phyloP scores from a whole-genome alignment of 2,797 vertebrate species.

The Poeciliopsis paucimaculata region DNA sequence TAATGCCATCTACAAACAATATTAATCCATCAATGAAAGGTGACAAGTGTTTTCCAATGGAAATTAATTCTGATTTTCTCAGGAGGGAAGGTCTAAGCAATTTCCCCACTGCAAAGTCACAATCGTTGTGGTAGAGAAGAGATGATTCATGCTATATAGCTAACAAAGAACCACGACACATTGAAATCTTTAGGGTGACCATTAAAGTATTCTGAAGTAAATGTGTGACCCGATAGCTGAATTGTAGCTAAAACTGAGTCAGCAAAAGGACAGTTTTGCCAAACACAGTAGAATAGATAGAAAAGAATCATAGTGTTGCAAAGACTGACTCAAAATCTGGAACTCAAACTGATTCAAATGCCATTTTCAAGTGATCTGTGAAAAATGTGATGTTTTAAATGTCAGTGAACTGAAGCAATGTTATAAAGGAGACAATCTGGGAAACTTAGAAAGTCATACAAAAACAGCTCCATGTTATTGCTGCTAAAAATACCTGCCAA shows the following conservation, averaged over 20 bases:
- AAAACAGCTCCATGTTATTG: background rate
- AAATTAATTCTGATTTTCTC: background rate
- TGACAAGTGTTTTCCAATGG: background rate
- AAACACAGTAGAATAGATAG: background rate
- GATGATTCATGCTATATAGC: background rate
- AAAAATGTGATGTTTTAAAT: background rate
- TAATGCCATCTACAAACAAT: background rate
- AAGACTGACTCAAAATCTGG: background rate
- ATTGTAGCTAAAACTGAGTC: background rate
- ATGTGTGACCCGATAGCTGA: background rate
- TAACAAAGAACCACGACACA: background rate
- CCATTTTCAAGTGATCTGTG: background rate
- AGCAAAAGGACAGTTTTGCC: no score
- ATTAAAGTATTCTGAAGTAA: background rate
- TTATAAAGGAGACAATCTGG: background rate
- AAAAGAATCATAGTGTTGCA: background rate
- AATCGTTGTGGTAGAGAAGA: background rate
- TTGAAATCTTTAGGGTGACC: background rate
- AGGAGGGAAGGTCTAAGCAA: background rate
- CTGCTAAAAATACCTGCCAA: background rate
- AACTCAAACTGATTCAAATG: background rate
- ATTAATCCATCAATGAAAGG: background rate
- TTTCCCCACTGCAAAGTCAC: background rate
- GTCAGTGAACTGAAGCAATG: background rate
- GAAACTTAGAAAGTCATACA: background rate